Evolutionary conservation across 2,797 vertebrate genomes (phyloP).

Genomic region (Peromyscus attwateri): DNA sequence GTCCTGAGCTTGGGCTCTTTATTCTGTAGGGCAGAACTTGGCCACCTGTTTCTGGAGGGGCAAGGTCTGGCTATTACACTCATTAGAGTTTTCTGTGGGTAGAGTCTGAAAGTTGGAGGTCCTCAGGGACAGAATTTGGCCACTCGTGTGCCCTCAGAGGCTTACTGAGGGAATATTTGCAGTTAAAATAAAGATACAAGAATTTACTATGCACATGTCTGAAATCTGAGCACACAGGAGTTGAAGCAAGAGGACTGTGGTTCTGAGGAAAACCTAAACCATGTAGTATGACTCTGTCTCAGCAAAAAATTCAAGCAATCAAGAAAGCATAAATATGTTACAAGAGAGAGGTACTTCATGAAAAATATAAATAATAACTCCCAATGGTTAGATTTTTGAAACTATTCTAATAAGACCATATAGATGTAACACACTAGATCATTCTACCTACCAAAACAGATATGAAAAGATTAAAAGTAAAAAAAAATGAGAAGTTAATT

Average conservation of each 20-base stretch:
- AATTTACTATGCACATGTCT: neutral
- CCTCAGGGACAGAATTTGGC: too few relatives aligned
- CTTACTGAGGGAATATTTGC: neutral
- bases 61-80: too few relatives aligned
- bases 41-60: too few relatives aligned
- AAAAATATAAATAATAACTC: constrained; percentile 22
- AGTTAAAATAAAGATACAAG: constrained; percentile 32
- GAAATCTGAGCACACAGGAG: neutral
- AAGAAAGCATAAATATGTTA: neutral
- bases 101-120: too few relatives aligned
- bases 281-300: neutral
- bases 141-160: too few relatives aligned
- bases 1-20: too few relatives aligned
- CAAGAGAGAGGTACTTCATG: neutral
- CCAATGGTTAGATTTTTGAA: neutral
- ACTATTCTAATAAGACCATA: neutral
- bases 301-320: neutral
- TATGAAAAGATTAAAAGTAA: constrained; percentile 32
- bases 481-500: neutral
- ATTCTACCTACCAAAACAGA: neutral
- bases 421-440: neutral
- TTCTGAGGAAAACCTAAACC: neutral
- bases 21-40: too few relatives aligned
- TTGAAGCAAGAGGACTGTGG: neutral
- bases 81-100: too few relatives aligned